Evolutionary conservation across 53 echinoderm and acorn worm genomes (phyloP).

Genomic region (Mesocentrotus franciscanus): DNA sequence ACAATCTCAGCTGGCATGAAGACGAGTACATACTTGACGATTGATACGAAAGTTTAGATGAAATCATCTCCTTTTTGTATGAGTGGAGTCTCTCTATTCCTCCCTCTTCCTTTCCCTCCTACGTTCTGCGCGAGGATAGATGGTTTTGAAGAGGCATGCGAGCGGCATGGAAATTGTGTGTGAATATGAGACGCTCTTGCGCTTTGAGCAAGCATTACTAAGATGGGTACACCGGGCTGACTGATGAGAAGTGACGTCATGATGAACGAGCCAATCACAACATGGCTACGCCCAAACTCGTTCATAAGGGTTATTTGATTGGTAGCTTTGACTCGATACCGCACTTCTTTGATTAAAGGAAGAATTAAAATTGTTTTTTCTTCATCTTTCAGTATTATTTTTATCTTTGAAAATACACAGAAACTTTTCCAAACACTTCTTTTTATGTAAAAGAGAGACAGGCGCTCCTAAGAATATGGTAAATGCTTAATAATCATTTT

Average conservation of each 20-base stretch:
- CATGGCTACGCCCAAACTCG: constrained; percentile 35
- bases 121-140: not conserved
- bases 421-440: too few species aligned
- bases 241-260: constrained; percentile 23
- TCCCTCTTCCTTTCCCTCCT: not conserved
- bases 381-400: too few species aligned
- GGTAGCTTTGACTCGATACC: not conserved
- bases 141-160: not conserved
- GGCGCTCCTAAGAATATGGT: too few species aligned
- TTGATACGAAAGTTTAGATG: not conserved
- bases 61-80: not conserved
- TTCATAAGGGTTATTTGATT: not conserved
- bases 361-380: too few species aligned
- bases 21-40: not conserved
- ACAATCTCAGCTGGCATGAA: not conserved
- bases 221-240: not conserved
- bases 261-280: not conserved
- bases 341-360: too few species aligned
- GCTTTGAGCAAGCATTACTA: not conserved
- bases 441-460: too few species aligned
- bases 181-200: not conserved
- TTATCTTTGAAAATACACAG: too few species aligned
- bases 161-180: not conserved
- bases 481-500: too few species aligned
- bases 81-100: not conserved